Percentiles rank a stretch among this genome's conserved stretches.
Evolutionary conservation across 2,888 invertebrate species (phyloP).

Genomic region (Polietes domitor): DNA sequence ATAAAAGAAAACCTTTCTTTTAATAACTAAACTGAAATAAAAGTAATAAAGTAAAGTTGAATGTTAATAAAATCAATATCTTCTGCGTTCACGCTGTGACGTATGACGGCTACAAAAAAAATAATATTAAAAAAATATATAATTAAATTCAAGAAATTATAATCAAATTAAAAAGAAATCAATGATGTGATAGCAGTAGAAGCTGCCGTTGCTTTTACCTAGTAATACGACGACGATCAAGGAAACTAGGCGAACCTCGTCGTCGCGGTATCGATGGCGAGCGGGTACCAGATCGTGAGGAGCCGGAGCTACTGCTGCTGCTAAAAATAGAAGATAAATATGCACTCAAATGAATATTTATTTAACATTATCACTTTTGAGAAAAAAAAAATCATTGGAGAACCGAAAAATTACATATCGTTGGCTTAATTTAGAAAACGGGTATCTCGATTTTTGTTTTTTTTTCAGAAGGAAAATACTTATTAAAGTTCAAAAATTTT

Average conservation of each 20-base stretch:
- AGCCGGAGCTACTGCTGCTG: constrained; percentile 72
- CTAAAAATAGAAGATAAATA: not conserved
- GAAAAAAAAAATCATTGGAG: no score
- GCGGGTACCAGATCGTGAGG: constrained; percentile 83
- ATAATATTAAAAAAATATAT: constrained; percentile 54
- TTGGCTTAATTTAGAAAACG: no score
- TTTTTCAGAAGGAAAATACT: no score
- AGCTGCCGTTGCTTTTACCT: constrained; percentile 84
- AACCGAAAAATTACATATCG: no score
- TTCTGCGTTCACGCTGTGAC: constrained; percentile 71
- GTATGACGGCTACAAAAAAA: constrained; percentile 63
- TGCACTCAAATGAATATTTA: not conserved
- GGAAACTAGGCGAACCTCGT: constrained; percentile 95
- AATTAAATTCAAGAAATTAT: constrained; percentile 41
- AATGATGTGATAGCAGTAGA: not conserved
- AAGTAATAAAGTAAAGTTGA: not conserved
- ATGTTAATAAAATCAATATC: constrained; percentile 72
- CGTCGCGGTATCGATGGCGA: constrained; percentile 96
- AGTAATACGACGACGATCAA: constrained; percentile 95
- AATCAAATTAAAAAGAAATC: constrained; percentile 28
- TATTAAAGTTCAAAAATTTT: no score
- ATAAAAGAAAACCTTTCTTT: not conserved
- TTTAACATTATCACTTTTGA: no score
- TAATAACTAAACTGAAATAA: constrained; percentile 24
- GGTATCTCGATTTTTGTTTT: no score